Base-by-base conservation (phyloP, 2,113 vertebrate genomes). In the Pardalotus punctatus region DNA sequence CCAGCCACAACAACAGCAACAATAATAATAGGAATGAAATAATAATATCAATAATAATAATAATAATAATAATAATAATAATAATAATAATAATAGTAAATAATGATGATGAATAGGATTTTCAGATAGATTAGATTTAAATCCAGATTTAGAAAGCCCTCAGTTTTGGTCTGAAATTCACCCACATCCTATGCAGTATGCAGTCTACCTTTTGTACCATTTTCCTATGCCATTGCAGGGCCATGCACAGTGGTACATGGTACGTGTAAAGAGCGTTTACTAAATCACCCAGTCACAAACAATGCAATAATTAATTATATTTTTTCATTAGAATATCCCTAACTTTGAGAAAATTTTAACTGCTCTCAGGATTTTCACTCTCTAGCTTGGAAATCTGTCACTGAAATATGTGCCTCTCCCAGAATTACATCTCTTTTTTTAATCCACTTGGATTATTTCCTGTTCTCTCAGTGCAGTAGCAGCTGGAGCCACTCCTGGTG, bases 401-500 rank as follows among this genome's bases (percentile, higher is more conserved):
- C 21, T 65, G 64, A 82, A 90, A 83, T 67, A 18, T 29, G 6
- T 48, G 36, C 36, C 66, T 69, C n/a, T 86, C 43, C 50, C 87
- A 94, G 64, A 96, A 97, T 93, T 61, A 64, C 50, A 88, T 77
- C 72, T 61, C 24, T 33, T 87, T 93, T 96, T 85, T 81, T 27
- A 58, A 76, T 82, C 67, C 67, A 81, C 38, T 81, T 96, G 80
- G 90, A 94, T 91, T 82, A 69, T 91, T 93, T 97, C 90, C 86
- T 96, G 56, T 89, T 83, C 89, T 94, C 86, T 96, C 90, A 96
- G 79, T 93, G 28, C 74, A 67, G 81, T 57, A 94, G 94, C 95
- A 97, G 91, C 96, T 98, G 95, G 84, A 94, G n/a, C 60, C 94
- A 96, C 91, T 97, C 73, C 78, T 71, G 86, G 72, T 8, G 43